Evolutionary conservation across 2,797 vertebrate species (phyloP).

Genomic region (Microchirus variegatus): DNA sequence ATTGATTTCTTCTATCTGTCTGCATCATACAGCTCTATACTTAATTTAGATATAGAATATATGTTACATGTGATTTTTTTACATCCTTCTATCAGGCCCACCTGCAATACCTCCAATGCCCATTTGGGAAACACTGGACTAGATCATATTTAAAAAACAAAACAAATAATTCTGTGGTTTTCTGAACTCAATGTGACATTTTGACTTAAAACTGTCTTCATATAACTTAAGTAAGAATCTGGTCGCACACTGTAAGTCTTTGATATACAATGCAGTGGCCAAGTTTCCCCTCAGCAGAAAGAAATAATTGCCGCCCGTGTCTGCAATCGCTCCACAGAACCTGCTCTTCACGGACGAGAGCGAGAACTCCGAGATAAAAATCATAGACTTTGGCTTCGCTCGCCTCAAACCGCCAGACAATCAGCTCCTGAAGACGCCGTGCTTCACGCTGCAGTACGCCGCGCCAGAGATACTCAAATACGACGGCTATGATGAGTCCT

Average conservation of each 20-base stretch:
- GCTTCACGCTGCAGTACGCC: slow-evolving; percentile 98
- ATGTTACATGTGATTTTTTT: too few relatives aligned
- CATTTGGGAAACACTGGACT: too few relatives aligned
- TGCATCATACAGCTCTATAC: too few relatives aligned
- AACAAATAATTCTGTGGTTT: slow-evolving; percentile 48
- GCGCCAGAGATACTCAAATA: slow-evolving; percentile 96
- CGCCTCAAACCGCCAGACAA: slow-evolving; percentile 97
- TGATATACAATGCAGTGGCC: slow-evolving; percentile 57
- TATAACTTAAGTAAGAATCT: slow-evolving; percentile 47
- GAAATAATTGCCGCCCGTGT: slow-evolving; percentile 65
- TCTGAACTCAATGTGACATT: slow-evolving; percentile 45
- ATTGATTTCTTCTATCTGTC: too few relatives aligned
- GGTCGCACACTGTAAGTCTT: slow-evolving; percentile 31
- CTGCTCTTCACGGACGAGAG: slow-evolving; percentile 96
- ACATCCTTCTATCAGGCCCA: too few relatives aligned
- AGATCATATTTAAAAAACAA: too few relatives aligned
- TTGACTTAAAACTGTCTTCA: slow-evolving; percentile 15
- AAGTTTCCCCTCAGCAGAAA: slow-evolving; percentile 37
- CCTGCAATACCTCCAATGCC: too few relatives aligned
- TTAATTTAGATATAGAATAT: too few relatives aligned
- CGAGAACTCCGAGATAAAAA: slow-evolving; percentile 97
- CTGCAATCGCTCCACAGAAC: slow-evolving; percentile 84
- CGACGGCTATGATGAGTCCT: slow-evolving; percentile 96
- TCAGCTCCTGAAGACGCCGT: slow-evolving; percentile 97
- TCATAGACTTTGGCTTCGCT: slow-evolving; percentile 99